Base-by-base conservation (phyloP, 30 jellyfish, hydroid and myxozoan genomes). In the Aurelia aurita complex sp. Pacific region DNA sequence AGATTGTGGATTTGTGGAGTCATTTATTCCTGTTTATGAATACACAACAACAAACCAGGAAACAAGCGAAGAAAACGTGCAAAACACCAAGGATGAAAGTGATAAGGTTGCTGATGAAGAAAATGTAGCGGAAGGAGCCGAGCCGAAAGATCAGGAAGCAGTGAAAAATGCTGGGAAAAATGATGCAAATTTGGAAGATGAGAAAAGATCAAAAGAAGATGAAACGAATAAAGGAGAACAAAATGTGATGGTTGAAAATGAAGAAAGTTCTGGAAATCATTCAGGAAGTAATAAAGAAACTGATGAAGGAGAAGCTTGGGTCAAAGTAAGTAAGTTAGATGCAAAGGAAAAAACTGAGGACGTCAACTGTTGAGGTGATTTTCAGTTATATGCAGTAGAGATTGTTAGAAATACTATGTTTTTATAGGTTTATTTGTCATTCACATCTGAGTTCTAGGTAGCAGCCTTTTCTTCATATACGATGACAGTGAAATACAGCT, bases 1-100 rank as follows among this genome's bases (percentile, higher is more conserved):
- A 17, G 98, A 94, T 54, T 94, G 98, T 79, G 98, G 98, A 9
- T 85, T 88, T 73, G 42, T 88, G 51, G 98, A 94, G n/a, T 94
- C 98, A 6, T 94, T 94, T 81, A 91, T 86, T 42, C 98, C 98
- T 42, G 94, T 71, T 32, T 88, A 94, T 73, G 91, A 89, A 79
- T 94, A 88, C 82, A 86, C 81, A 10, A 11, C 73, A 23, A 19
- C 40, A 35, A 75, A 43, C 9, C 55, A 33, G n/a, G 35, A 59
- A 19, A 82, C 76, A 70, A 63, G 54, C 4, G 64, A 90, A 7
- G 84, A 77, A 52, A 80, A 43, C 14, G 80, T 16, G 14, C 15
- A 46, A 7, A 46, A 67, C 12, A 46, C 51, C 23, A 34, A 40
- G 34, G 82, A 1, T 32, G 91, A 68, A 90, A 81, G 69, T 18